These are phyloP conservation scores for Tribolium castaneum DNA, from an alignment of 1,140 invertebrate genomes.

Conservation along the genomic window DNA sequence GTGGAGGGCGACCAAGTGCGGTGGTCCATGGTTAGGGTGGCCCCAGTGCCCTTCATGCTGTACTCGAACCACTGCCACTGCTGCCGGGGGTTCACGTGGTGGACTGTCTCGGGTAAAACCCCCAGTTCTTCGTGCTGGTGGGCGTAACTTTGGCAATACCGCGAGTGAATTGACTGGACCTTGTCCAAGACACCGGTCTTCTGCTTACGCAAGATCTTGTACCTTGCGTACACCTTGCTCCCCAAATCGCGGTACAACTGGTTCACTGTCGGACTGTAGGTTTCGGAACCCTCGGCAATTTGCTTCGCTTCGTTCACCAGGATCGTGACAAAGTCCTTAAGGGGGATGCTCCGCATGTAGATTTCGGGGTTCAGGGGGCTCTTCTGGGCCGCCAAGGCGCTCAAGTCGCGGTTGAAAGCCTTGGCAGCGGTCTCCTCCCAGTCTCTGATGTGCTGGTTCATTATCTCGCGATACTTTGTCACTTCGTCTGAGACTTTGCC, in stretches of 20 bases:
- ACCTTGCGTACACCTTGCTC: conserved; percentile 73
- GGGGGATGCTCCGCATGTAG: conserved; percentile 70
- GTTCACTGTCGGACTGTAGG: conserved; percentile 78
- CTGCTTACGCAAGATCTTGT: conserved; percentile 73
- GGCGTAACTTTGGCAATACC: conserved; percentile 57
- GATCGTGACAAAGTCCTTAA: conserved; percentile 58
- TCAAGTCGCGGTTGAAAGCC: conserved; percentile 76
- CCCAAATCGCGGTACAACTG: conserved; percentile 78
- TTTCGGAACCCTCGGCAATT: conserved; percentile 80
- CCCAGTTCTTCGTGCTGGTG: conserved; percentile 58
- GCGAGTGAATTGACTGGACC: conserved; percentile 63
- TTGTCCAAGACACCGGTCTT: conserved; percentile 76
- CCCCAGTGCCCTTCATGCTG: conserved; percentile 68
- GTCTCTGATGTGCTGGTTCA: conserved; percentile 71
- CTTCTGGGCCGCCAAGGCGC: conserved; percentile 68
- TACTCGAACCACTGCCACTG: conserved; percentile 78
- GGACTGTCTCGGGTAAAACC: conserved; percentile 58
- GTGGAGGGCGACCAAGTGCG: conserved; percentile 72
- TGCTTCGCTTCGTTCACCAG: conserved; percentile 60
- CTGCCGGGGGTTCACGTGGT: conserved; percentile 72
- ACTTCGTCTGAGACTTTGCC: conserved; percentile 57
- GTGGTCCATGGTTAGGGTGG: conserved; percentile 69
- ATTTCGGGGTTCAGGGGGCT: conserved; percentile 75
- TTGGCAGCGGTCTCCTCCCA: conserved; percentile 74
- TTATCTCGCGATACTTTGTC: conserved; percentile 66